Evolutionary conservation across 2,888 invertebrate genomes (phyloP), one percentile per base, ranked within the genome.

Genomic region (Pyrgus malvae): DNA sequence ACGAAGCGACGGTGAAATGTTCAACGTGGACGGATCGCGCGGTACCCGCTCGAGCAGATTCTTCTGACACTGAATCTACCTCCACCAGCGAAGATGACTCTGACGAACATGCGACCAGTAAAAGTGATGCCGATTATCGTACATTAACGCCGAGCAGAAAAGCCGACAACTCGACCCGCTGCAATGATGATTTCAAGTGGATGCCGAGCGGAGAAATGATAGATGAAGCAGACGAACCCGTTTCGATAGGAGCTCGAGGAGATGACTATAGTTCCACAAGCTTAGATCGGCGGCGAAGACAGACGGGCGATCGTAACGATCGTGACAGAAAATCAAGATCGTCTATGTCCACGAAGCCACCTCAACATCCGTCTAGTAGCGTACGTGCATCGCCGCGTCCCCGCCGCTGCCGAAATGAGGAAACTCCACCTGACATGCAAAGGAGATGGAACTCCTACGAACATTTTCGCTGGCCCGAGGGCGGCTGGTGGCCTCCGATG

Each of bases 131-230:
- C 63, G 93, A 93, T 72, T 94, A 94, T 75, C 80, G 79, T 31
- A 90, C 89, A 12, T 65, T 88, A 60, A 90, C 90, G 19, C 90
- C 90, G 11, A 81, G 71, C 58, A 77, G 76, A 62, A 78, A 83
- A 29, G 65, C 81, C 29, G 93, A 93, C 74, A 91, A 92, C 70
- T 92, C 93, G 40, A 92, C 93, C 8, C 85, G 92, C 57, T 92
- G 93, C 71, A 92, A 93, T 75, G 92, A 92, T 74, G 93, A 93
- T 76, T 94, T 94, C 77, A 93, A 92, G 80, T 94, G 94, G 94
- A 91, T 94, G 78, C 91, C 89, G 6, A 77, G 78, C 9, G 80
- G 69, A 56, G 83, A 78, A 56, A 75, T 81, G 68, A 80, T 78
- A 54, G 82, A 83, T 54, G 80, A 82, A 59, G 62, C 66, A 40